phyloP scores from a whole-genome alignment of 2,113 vertebrate species.

The Limnothrissa miodon region DNA sequence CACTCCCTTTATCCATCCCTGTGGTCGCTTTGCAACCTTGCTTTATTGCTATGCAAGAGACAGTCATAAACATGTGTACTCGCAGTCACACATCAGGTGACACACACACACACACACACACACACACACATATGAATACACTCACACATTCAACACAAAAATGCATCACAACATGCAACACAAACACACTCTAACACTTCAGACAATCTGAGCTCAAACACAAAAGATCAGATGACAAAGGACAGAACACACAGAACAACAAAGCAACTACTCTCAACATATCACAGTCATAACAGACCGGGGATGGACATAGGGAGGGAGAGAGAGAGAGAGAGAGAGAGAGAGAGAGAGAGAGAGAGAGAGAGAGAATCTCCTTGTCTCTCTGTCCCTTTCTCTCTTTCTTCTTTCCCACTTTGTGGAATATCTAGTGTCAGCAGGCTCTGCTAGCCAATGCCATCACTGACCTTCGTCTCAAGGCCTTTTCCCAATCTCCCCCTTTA shows the following conservation, averaged over 20 bases:
- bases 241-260: neutral
- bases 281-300: no score
- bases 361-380: no score
- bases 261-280: no score
- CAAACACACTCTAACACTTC: neutral
- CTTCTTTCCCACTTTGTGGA: neutral
- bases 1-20: constrained; percentile 53
- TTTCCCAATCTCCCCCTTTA: constrained; percentile 58
- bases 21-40: constrained; percentile 48
- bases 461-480: constrained; percentile 38
- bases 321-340: neutral
- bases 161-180: constrained; percentile 29
- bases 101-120: constrained; percentile 35
- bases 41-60: constrained; percentile 29
- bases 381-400: neutral
- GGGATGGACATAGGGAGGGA: no score
- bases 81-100: constrained; percentile 32
- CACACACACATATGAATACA: constrained; percentile 23
- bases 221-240: neutral
- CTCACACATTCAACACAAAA: constrained; percentile 4
- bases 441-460: neutral
- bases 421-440: neutral
- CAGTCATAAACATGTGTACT: constrained; percentile 30
- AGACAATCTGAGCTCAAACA: neutral
- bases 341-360: neutral